Percentiles rank a stretch among this genome's conserved stretches.
These are phyloP conservation scores for Conus canariensis DNA, from an alignment of 2,888 invertebrate genomes.

Conservation along the genomic window DNA sequence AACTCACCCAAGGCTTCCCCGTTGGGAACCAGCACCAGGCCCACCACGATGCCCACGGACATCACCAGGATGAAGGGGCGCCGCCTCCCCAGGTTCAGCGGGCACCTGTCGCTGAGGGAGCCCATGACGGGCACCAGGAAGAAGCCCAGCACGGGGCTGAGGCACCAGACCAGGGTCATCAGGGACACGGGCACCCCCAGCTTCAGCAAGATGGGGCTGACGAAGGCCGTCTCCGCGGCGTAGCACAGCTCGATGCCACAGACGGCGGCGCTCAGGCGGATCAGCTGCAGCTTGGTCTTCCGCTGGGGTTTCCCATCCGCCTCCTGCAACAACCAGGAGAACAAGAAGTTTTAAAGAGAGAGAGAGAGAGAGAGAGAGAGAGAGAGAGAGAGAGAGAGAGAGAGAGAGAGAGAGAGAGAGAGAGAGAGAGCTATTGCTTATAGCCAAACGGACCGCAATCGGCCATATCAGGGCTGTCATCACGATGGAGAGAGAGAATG, in stretches of 20 bases:
- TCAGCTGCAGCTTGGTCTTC: constrained; percentile 82
- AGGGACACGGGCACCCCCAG: constrained; percentile 93
- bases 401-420: background rate
- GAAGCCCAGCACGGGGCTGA: constrained; percentile 96
- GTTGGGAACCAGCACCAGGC: constrained; percentile 93
- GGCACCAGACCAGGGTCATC: constrained; percentile 97
- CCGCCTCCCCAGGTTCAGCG: constrained; percentile 88
- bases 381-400: constrained; percentile 3
- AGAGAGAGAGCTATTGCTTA: too few relatives aligned
- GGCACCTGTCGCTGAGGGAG: constrained; percentile 94
- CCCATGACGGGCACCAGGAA: constrained; percentile 95
- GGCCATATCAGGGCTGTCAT: too few relatives aligned
- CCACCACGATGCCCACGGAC: constrained; percentile 92
- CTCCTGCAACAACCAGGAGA: constrained; percentile 28
- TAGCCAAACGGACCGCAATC: too few relatives aligned
- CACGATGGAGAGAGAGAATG: background rate
- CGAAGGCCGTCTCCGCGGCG: constrained; percentile 98
- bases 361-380: background rate
- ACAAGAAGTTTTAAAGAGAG: background rate
- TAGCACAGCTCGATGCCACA: constrained; percentile 99
- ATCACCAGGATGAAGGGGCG: constrained; percentile 94
- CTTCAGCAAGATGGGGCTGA: constrained; percentile 94
- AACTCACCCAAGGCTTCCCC: constrained; percentile 90
- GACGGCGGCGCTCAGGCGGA: constrained; percentile 94
- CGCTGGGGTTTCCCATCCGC: constrained; percentile 43